These are phyloP conservation scores for Drosophila suboccidentalis DNA, from an alignment of 2,888 invertebrate genomes.

Conservation along the genomic window DNA sequence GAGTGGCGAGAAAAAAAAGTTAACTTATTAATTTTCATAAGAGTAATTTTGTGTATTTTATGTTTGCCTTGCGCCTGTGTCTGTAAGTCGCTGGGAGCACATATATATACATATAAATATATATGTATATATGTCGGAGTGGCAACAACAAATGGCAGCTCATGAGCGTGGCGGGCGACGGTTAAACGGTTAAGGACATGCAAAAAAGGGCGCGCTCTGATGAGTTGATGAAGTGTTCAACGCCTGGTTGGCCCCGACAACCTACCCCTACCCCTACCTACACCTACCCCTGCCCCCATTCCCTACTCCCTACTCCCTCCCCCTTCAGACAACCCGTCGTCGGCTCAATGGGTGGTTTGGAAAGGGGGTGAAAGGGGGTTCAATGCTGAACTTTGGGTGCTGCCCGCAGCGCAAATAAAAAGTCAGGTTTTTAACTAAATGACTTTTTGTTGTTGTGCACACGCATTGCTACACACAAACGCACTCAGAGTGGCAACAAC, in stretches of 20 bases:
- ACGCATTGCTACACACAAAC: constrained; percentile 81
- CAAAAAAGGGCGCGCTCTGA: constrained; percentile 81
- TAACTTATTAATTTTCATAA: constrained; percentile 84
- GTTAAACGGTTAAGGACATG: constrained; percentile 79
- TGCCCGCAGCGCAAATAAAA: constrained; percentile 80
- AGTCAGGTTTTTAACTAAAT: constrained; percentile 82
- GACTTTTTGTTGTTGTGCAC: constrained; percentile 82
- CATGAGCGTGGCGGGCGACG: constrained; percentile 62
- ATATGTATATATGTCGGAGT: constrained; percentile 26
- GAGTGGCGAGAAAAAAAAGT: constrained; percentile 66
- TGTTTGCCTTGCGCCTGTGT: constrained; percentile 54
- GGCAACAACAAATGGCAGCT: constrained; percentile 67
- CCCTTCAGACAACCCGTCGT: not conserved
- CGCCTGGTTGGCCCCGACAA: constrained; percentile 68
- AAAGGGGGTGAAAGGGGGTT: not conserved
- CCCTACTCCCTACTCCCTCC: not conserved
- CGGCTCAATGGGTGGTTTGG: not conserved
- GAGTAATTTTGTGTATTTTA: constrained; percentile 83
- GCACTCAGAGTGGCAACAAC: constrained; percentile 68
- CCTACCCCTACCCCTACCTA: not conserved
- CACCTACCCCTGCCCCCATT: not conserved
- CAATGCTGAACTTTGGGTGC: constrained; percentile 56
- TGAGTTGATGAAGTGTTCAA: constrained; percentile 82
- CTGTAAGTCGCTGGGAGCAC: constrained; percentile 32
- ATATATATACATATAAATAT: constrained; percentile 29